Base-by-base conservation (phyloP, 2,113 vertebrate species). In the Sphaerodactylus townsendi region DNA sequence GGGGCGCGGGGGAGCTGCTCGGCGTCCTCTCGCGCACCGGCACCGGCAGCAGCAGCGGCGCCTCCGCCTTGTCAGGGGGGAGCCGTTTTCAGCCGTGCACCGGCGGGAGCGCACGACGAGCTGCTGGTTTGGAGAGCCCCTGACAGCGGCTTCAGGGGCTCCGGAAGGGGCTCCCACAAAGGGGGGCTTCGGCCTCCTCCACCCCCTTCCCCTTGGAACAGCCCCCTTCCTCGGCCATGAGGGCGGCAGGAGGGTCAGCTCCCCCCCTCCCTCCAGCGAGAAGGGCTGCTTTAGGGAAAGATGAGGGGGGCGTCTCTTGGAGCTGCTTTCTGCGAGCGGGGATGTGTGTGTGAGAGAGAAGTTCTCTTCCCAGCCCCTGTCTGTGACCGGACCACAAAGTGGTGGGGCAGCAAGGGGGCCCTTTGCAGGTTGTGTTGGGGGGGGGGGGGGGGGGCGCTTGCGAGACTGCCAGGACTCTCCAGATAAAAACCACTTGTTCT, bases 321-420 rank as follows among this genome's bases (percentile, higher is more conserved):
- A 8, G 2, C 75, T 84, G 89, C 72, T 86, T 85, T 89, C 83
- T 77, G 2, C 82, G 39, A 5, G 8, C 56, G 50, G 10, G 85
- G 13, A n/a, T 44, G 44, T 44, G 44, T 44, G 44, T 44, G 44
- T 44, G 44, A 5, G 2, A 75, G 82, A 90, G 81, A 90, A 86
- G 88, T 79, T 85, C 35, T 79, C 65, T 92, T 76, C 64, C 79
- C 50, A n/a, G n/a, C n/a, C n/a, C 81, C 88, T 95, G 89, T 93
- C 92, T 95, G 94, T 92, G 90, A 92, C 84, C 91, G 86, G 87
- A 87, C 89, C 93, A 90, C 91, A 83, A 92, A 93, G 92, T 95
- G 93, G 94, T 93, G 94, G 94, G 93, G 90, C 93, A 93, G 89
- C 94, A 95, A 92, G 94, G 94, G 95, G 94, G 94, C 93, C 92